phyloP scores from a whole-genome alignment of 2,113 vertebrate genomes.

The Heterocephalus glaber region DNA sequence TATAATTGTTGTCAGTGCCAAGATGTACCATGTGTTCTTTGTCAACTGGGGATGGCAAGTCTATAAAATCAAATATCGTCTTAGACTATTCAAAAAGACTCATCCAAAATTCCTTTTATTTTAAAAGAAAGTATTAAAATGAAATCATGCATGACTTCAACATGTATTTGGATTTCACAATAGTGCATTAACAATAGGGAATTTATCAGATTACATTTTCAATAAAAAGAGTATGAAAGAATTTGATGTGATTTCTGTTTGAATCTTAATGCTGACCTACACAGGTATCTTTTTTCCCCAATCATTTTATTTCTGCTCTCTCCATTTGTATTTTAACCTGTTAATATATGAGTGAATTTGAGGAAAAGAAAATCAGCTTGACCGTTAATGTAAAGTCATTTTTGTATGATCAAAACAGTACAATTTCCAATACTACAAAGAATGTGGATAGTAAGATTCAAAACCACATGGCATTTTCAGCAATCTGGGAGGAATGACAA shows the following conservation, averaged over 20 bases:
- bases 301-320: constrained; percentile 60
- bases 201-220: constrained; percentile 79
- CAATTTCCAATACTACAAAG: constrained; percentile 49
- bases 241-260: constrained; percentile 77
- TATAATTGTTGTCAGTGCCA: constrained; percentile 33
- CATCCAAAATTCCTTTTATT: constrained; percentile 67
- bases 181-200: constrained; percentile 69
- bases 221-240: constrained; percentile 72
- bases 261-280: constrained; percentile 69
- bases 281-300: constrained; percentile 22
- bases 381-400: constrained; percentile 75
- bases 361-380: constrained; percentile 65
- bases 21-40: constrained; percentile 63
- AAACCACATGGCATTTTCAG: background rate
- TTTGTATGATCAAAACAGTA: constrained; percentile 66
- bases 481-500: constrained; percentile 68
- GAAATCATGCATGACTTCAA: constrained; percentile 68
- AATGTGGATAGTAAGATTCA: constrained; percentile 66
- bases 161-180: constrained; percentile 75
- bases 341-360: constrained; percentile 60
- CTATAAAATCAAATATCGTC: constrained; percentile 60
- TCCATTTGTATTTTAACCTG: constrained; percentile 66
- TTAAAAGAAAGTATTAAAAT: constrained; percentile 70
- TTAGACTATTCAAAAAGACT: constrained; percentile 58
- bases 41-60: constrained; percentile 11